These are phyloP conservation scores for Idaea dimidiata DNA, from an alignment of 2,888 invertebrate genomes.

Conservation along the genomic window DNA sequence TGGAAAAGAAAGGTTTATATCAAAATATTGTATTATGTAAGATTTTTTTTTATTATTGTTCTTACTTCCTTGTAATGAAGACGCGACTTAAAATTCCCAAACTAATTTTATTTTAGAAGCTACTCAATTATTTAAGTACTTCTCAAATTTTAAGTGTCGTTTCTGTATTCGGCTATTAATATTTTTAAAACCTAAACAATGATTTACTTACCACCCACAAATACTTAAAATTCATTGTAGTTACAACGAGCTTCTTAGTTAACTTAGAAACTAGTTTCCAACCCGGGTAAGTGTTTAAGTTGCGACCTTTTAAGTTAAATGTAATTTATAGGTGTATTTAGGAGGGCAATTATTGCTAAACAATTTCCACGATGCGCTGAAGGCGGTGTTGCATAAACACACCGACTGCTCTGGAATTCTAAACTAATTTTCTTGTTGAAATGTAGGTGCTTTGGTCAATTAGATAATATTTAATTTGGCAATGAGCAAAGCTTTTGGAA, in stretches of 20 bases:
- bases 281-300: neutral
- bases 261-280: neutral
- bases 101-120: no score
- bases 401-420: conserved; percentile 15
- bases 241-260: no score
- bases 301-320: neutral
- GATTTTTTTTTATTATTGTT: neutral
- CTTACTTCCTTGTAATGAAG: neutral
- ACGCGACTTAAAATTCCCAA: neutral
- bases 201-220: no score
- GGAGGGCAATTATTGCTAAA: conserved; percentile 23
- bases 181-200: no score
- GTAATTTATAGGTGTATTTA: conserved; percentile 15
- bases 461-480: neutral
- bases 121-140: no score
- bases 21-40: neutral
- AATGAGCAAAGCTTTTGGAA: no score
- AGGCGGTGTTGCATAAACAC: conserved; percentile 21
- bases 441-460: conserved; percentile 14
- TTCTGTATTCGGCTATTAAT: no score
- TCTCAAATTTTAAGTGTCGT: no score
- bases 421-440: conserved; percentile 36
- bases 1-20: neutral
- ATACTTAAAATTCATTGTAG: no score
- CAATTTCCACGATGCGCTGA: conserved; percentile 22